Percentiles rank a stretch among this genome's conserved stretches.
These are phyloP conservation scores for Eleginops maclovinus DNA, from an alignment of 2,113 vertebrate species.

Conservation along the genomic window DNA sequence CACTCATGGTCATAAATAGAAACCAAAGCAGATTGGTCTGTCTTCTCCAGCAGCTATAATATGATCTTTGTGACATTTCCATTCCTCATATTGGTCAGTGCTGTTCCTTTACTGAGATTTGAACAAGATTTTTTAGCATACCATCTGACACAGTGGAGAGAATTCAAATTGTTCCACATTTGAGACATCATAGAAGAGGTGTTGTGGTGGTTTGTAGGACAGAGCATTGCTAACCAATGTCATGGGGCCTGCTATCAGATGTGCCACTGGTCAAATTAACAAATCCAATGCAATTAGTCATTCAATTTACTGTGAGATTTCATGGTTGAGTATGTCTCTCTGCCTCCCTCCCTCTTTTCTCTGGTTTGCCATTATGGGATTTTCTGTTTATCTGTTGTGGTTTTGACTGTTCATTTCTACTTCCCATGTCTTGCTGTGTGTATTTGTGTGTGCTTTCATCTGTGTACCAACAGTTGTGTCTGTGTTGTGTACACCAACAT, in stretches of 20 bases:
- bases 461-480: constrained; percentile 65
- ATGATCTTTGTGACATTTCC: constrained; percentile 28
- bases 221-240: constrained; percentile 69
- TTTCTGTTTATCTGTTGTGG: constrained; percentile 77
- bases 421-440: constrained; percentile 73
- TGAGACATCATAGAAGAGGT: constrained; percentile 51
- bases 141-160: constrained; percentile 46
- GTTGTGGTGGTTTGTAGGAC: constrained; percentile 56
- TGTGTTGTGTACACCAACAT: constrained; percentile 63
- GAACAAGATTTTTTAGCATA: constrained; percentile 40
- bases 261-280: constrained; percentile 70
- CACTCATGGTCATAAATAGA: background rate
- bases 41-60: constrained; percentile 9
- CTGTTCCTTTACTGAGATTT: constrained; percentile 12
- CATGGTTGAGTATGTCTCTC: constrained; percentile 25
- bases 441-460: constrained; percentile 58
- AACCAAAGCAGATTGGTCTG: constrained; percentile 24
- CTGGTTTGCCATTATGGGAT: constrained; percentile 63
- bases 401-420: constrained; percentile 77
- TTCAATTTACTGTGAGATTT: constrained; percentile 65
- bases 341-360: constrained; percentile 2
- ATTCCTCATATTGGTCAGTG: constrained; percentile 15
- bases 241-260: constrained; percentile 67
- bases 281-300: constrained; percentile 76
- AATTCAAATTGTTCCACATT: constrained; percentile 68